phyloP scores from a whole-genome alignment of 2,797 vertebrate species.

The Phrynocephalus vlangalii region DNA sequence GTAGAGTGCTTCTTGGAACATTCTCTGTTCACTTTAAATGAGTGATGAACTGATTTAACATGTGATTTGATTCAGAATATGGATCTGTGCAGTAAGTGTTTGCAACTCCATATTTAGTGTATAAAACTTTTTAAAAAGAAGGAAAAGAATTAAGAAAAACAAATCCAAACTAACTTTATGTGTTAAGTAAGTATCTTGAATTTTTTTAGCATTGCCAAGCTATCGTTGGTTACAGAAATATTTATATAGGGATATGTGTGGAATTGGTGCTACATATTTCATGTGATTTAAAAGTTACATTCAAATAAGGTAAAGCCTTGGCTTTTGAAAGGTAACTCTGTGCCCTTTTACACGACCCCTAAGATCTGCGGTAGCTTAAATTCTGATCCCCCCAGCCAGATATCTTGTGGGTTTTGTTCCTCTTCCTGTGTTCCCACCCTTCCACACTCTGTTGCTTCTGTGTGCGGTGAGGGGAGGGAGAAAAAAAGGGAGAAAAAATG shows the following conservation, averaged over 20 bases:
- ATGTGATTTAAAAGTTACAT: not conserved
- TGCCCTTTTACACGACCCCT: no score
- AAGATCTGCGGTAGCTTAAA: no score
- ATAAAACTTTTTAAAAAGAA: not conserved
- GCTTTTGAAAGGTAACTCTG: not conserved
- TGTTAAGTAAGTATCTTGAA: not conserved
- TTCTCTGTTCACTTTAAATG: not conserved
- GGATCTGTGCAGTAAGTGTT: not conserved
- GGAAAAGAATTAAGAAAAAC: no score
- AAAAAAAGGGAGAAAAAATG: no score
- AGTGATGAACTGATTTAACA: not conserved
- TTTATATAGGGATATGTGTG: not conserved
- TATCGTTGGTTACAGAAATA: not conserved
- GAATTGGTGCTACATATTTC: not conserved
- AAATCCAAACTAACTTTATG: not conserved
- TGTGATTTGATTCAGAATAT: not conserved
- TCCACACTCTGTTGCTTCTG: no score
- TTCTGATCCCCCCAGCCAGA: no score
- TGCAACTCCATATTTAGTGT: not conserved
- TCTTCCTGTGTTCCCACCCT: no score
- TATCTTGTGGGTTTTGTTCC: no score
- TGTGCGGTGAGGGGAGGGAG: no score
- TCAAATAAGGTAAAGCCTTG: not conserved
- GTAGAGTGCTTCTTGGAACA: not conserved
- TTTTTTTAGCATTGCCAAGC: not conserved